Conservation (phyloP, 2,888 invertebrate genomes). For the Caenorhabditis imperialis region DNA sequence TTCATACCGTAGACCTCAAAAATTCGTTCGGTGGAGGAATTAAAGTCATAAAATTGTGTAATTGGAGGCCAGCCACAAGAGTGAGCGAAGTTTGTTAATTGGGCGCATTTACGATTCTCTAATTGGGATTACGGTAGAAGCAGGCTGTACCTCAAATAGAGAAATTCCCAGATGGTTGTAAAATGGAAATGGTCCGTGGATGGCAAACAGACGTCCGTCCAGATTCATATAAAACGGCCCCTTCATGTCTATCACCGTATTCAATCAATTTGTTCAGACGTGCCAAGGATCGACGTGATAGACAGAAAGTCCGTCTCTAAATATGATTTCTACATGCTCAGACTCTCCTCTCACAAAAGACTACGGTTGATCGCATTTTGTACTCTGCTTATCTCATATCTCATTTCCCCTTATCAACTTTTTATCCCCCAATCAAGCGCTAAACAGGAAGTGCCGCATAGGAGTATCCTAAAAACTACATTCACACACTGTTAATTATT, state of each 20-base stretch:
- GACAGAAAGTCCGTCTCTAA: conserved; percentile 39
- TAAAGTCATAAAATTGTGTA: conserved; percentile 53
- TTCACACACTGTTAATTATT: not conserved
- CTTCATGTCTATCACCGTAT: too few relatives aligned
- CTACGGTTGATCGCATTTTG: too few relatives aligned
- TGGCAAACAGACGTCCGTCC: too few relatives aligned
- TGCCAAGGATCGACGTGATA: conserved; percentile 62
- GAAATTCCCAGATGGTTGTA: too few relatives aligned
- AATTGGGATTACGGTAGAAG: conserved; percentile 47
- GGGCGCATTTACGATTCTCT: conserved; percentile 37
- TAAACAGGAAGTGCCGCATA: too few relatives aligned
- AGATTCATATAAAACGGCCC: too few relatives aligned
- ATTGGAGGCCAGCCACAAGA: conserved; percentile 20
- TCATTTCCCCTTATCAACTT: not conserved
- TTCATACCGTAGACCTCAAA: not conserved
- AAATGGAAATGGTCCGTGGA: too few relatives aligned
- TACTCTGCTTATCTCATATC: conserved; percentile 14
- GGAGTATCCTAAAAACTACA: too few relatives aligned
- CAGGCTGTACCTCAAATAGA: too few relatives aligned
- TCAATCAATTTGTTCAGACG: conserved; percentile 50
- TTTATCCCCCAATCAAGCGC: not conserved
- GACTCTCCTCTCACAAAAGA: not conserved
- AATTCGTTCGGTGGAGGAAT: conserved; percentile 38
- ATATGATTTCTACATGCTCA: too few relatives aligned
- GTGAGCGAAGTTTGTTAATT: conserved; percentile 38